These are phyloP conservation scores for Syrphus vitripennis DNA, from an alignment of 2,888 invertebrate species.

Conservation along the genomic window DNA sequence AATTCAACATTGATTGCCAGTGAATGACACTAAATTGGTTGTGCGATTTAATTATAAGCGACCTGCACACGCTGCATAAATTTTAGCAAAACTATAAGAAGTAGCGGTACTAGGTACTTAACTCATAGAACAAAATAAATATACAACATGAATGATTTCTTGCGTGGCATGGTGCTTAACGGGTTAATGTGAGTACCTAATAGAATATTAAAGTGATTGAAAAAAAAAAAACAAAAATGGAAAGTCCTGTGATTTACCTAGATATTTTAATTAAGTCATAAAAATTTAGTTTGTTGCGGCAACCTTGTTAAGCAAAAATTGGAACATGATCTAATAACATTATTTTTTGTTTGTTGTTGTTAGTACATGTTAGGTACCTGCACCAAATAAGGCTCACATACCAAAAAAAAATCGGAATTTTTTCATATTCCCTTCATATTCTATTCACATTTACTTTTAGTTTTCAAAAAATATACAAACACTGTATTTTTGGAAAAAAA, in stretches of 20 bases:
- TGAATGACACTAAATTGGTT: conserved; percentile 60
- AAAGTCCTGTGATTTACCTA: conserved; percentile 45
- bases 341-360: too few species aligned
- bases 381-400: too few species aligned
- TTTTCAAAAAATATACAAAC: too few species aligned
- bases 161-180: not conserved
- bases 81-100: too few species aligned
- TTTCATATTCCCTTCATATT: too few species aligned
- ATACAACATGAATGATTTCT: not conserved
- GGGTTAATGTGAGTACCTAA: not conserved
- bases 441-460: too few species aligned
- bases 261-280: conserved; percentile 20
- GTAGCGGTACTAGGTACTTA: not conserved
- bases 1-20: conserved; percentile 61
- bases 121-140: not conserved
- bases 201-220: not conserved
- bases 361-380: too few species aligned
- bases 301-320: conserved; percentile 45
- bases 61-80: not conserved
- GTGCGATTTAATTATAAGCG: conserved; percentile 54
- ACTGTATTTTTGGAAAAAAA: too few species aligned
- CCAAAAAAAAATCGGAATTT: too few species aligned
- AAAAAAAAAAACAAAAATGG: conserved; percentile 3
- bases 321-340: not conserved
- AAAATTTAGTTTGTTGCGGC: conserved; percentile 19